These are phyloP conservation scores for Oncopeltus fasciatus DNA, from an alignment of 1,140 invertebrate species.

Conservation along the genomic window DNA sequence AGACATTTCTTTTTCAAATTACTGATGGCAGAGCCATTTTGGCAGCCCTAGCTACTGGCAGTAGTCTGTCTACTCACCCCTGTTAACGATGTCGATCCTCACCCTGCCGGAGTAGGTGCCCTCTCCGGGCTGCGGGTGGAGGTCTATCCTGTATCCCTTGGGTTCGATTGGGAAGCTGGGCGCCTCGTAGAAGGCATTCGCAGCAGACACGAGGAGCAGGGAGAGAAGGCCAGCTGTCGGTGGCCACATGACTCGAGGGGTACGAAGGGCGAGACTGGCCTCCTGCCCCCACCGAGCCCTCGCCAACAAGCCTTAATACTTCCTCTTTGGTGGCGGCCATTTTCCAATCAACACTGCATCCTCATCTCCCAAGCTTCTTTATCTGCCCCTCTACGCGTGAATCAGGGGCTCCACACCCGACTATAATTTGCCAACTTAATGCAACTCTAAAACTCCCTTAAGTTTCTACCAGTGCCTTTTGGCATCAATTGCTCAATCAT, in stretches of 20 bases:
- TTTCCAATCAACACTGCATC: constrained; percentile 3
- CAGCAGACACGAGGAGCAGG: background rate
- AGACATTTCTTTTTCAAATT: no score
- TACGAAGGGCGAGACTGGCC: no score
- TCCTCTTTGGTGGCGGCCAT: background rate
- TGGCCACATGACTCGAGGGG: no score
- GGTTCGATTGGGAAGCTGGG: constrained; percentile 17
- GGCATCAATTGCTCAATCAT: no score
- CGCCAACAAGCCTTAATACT: background rate
- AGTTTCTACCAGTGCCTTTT: no score
- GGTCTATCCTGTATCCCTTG: constrained; percentile 23
- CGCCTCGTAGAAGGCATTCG: background rate
- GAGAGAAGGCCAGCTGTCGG: background rate
- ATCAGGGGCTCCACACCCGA: no score
- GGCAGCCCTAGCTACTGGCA: no score
- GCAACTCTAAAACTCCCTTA: no score
- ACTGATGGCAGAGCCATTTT: no score
- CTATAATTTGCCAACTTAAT: no score
- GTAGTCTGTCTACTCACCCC: constrained; percentile 13
- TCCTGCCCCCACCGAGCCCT: background rate
- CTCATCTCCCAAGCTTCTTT: background rate
- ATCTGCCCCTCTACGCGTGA: no score
- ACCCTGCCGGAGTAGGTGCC: constrained; percentile 25
- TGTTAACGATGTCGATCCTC: constrained; percentile 20
- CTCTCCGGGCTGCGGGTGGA: constrained; percentile 24